Evolutionary conservation across 1,140 invertebrate species (phyloP), one percentile per base, ranked within the genome.

Genomic region (Formica selysi): DNA sequence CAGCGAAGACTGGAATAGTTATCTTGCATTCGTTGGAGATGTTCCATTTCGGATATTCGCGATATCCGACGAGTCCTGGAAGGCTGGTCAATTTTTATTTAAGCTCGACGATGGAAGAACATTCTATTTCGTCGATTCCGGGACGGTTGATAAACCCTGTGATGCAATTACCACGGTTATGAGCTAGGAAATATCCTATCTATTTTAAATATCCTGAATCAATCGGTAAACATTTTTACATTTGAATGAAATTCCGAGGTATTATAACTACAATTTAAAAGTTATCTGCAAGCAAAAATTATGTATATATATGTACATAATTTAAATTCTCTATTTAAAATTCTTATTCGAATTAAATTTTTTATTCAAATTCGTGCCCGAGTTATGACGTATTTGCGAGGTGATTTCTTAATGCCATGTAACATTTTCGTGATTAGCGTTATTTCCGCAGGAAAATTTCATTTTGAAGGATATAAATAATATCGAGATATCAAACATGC

Each of bases 21-120:
- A 38, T 11, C 26, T 79, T 79, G 11, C 6, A 4, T 59, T 11
- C n/a, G 54, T 16, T 13, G 32, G 2, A 48, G 59, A 59, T 29
- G 48, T 78, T 85, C 51, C 19, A 64, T 76, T 89, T 88, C 19
- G 54, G 11, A 68, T 67, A 32, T 57, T 59, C 19, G 54, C 51
- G 41, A 67, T 7, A 32, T 36, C 54, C 51, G 38, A 19, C 8
- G 0, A 13, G 65, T 67, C 16, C 62, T 29, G 29, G 22, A 11
- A 54, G 1, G 22, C 48, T 38, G 5, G 13, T 41, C 32, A 57
- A 13, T 41, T 71, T 71, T 57, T 59, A 59, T 59, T 80, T 57
- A 29, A 59, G 1, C 7, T 70, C 4, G 4, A 3, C 7, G 1
- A 22, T 8, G n/a, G 32, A 19, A 57, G 19, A 11, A n/a, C 8